phyloP scores from a whole-genome alignment of 2,888 invertebrate genomes.

The Drosophila maculinotata region DNA sequence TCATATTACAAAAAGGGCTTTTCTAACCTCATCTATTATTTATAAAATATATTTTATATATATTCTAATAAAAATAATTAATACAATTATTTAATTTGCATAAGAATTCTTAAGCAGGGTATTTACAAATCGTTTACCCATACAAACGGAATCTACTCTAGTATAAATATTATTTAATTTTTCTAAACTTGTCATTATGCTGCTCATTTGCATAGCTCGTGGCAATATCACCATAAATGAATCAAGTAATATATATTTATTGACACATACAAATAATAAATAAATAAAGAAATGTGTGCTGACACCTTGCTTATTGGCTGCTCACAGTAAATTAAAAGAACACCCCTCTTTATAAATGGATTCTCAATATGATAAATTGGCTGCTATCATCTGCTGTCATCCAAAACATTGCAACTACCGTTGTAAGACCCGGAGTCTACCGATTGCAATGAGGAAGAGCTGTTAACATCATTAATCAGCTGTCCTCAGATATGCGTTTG shows the following conservation, averaged over 20 bases:
- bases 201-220: conserved; percentile 29
- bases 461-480: conserved; percentile 42
- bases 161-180: conserved; percentile 31
- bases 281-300: conserved; percentile 7
- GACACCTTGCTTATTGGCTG: conserved; percentile 10
- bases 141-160: conserved; percentile 13
- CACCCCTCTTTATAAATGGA: conserved; percentile 1
- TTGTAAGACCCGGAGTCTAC: conserved; percentile 14
- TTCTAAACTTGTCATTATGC: conserved; percentile 32
- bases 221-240: conserved; percentile 8
- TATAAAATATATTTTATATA: too few species aligned
- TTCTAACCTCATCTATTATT: too few species aligned
- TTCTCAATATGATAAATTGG: conserved; percentile 11
- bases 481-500: conserved; percentile 34
- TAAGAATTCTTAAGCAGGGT: not conserved
- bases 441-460: conserved; percentile 70
- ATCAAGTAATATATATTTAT: conserved; percentile 19
- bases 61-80: too few species aligned
- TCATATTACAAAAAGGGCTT: too few species aligned
- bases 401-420: conserved; percentile 8
- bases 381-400: conserved; percentile 7
- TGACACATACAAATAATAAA: conserved; percentile 28
- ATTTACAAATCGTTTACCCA: not conserved
- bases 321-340: not conserved
- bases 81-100: too few species aligned